Evolutionary conservation across 2,797 vertebrate genomes (phyloP), one percentile per base, ranked within the genome.

Genomic region (Anniella stebbinsi): DNA sequence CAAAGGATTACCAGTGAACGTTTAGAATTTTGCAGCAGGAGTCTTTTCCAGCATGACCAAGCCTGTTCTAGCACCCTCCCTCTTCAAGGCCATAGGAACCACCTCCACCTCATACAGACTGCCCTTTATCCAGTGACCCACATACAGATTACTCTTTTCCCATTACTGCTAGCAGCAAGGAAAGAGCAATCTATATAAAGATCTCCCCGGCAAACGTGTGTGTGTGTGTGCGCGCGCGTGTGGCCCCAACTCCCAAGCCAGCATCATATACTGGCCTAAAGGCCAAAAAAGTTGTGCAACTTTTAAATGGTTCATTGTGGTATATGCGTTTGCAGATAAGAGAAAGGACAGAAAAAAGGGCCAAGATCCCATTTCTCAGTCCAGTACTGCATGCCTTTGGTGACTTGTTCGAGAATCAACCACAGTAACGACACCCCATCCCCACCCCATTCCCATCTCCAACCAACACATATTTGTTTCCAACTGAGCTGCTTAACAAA

Each of bases 401-500:
- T 30, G 28, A 45, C 82, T 48, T 45, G 30, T 70, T 84, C 28
- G 12, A 51, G 17, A 21, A 70, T 51, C 66, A 84, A 70, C 67
- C 12, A 1, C 38, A 25, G 30, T 25, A 78, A 78, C 48, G 4
- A 15, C 15, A 11, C 25, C 41, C 9, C 60, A 2, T 33, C 73
- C n/a, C 63, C 23, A 30, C 41, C 36, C 9, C 67, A 38, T 54
- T 10, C 25, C 72, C 57, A 60, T 41, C 60, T 38, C 38, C n/a
- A 18, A 23, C 15, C n/a, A 51, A 41, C 80, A 69, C 12, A 33
- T 72, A 48, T 30, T 87, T 66, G 23, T 36, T 86, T 80, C 76
- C 67, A 80, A 60, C 21, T 51, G 17, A 78, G 25, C 70, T 38
- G 45, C 84, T 83, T 76, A 83, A 57, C 67, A 90, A n/a, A 87